A percentile compares a stretch with the other conserved stretches of the same genome.
These are phyloP conservation scores for Malurus leucopterus DNA, from an alignment of 2,797 vertebrate species.

Conservation along the genomic window DNA sequence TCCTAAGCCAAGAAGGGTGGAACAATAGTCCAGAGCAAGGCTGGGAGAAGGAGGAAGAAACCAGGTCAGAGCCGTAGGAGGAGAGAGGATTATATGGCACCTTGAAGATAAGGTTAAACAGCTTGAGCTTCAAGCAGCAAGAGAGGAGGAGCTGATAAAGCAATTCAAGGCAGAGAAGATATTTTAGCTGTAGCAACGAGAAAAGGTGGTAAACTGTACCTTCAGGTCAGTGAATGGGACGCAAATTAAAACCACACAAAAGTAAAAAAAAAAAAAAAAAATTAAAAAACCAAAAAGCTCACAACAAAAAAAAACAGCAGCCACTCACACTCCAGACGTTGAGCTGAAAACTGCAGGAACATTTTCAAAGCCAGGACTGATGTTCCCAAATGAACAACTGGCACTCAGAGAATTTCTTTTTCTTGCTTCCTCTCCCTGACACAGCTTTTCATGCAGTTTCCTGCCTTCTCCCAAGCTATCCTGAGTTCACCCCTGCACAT, in stretches of 20 bases:
- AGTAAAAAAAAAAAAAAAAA: background rate
- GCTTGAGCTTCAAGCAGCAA: background rate
- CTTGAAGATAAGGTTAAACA: background rate
- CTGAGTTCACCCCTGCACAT: background rate
- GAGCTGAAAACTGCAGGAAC: background rate
- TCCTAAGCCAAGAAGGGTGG: background rate
- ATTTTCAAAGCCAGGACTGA: background rate
- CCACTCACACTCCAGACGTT: background rate
- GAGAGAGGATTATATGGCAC: background rate
- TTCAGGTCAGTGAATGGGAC: background rate
- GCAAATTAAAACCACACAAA: background rate
- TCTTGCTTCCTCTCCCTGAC: accelerated
- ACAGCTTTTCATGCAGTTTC: background rate
- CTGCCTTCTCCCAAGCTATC: background rate
- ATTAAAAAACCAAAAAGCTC: too few relatives aligned
- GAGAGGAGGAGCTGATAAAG: background rate
- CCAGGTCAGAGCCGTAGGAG: background rate
- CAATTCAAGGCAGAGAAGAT: background rate
- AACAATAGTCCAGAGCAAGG: background rate
- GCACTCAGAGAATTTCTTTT: background rate
- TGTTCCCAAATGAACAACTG: background rate
- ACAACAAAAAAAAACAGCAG: background rate
- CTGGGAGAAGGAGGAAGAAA: background rate
- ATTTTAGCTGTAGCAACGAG: background rate
- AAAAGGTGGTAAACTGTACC: background rate